A percentile compares a stretch with the other conserved stretches of the same genome.
Evolutionary conservation across 2,888 invertebrate genomes (phyloP).

Genomic region (Amblyteles armatorius): DNA sequence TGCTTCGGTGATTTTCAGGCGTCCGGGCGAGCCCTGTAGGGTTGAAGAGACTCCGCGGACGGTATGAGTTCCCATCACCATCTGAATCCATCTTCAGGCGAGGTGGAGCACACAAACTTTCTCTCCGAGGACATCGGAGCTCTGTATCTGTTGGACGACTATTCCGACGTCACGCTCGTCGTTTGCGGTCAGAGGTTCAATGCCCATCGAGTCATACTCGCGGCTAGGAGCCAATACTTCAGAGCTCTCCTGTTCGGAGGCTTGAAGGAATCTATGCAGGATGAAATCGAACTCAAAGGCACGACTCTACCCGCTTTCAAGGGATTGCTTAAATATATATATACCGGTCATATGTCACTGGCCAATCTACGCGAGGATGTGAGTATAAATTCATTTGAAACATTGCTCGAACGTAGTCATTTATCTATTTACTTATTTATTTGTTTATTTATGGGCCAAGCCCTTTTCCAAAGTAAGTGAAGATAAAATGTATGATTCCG

Average conservation of each 20-base stretch:
- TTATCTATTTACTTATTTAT: no score
- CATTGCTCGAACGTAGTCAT: not conserved
- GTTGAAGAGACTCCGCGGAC: constrained; percentile 4
- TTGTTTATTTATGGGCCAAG: no score
- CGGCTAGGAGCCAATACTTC: constrained; percentile 98
- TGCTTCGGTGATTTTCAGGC: not conserved
- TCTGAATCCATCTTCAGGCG: constrained; percentile 84
- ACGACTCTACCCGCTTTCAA: constrained; percentile 94
- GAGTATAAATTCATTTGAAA: constrained; percentile 62
- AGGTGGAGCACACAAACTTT: constrained; percentile 89
- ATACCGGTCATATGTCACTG: constrained; percentile 92
- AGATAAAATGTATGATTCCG: not conserved
- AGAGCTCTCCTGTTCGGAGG: constrained; percentile 93
- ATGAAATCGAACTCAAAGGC: constrained; percentile 94
- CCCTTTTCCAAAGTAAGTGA: not conserved
- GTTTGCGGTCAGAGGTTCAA: constrained; percentile 91
- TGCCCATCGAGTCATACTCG: constrained; percentile 94
- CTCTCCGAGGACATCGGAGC: constrained; percentile 95
- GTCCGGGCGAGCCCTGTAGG: constrained; percentile 27
- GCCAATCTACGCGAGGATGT: constrained; percentile 86
- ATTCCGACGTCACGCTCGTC: constrained; percentile 95
- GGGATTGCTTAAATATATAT: constrained; percentile 96
- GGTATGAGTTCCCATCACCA: constrained; percentile 82
- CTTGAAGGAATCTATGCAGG: constrained; percentile 90
- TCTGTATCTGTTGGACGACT: constrained; percentile 94